Conservation (phyloP, 2,888 invertebrate species). For the Nomada ferruginata region DNA sequence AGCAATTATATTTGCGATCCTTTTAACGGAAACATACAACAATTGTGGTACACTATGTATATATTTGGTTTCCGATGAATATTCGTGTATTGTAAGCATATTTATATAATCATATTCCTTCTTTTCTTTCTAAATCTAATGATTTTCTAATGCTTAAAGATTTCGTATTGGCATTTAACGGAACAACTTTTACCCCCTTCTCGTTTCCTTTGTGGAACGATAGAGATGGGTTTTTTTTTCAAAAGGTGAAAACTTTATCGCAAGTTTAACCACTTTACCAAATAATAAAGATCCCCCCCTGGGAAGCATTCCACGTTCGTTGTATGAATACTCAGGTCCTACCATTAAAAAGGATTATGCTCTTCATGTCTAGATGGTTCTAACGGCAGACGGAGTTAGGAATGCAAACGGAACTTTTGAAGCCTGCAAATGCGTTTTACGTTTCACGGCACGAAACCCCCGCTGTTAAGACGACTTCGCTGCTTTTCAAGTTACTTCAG, state of each 20-base stretch:
- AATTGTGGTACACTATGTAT: too few species aligned
- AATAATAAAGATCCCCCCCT: conserved; percentile 47
- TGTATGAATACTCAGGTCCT: conserved; percentile 59
- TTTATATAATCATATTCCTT: too few species aligned
- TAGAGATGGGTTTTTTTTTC: conserved; percentile 18
- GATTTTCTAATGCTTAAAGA: background rate
- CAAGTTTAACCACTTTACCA: conserved; percentile 15
- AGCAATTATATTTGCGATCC: conserved; percentile 23
- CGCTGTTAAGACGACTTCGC: conserved; percentile 59
- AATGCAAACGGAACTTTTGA: conserved; percentile 63
- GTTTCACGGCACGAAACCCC: conserved; percentile 52
- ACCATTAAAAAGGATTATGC: conserved; percentile 67
- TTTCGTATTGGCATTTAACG: background rate
- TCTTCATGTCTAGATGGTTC: conserved; percentile 40
- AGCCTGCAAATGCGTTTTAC: conserved; percentile 63
- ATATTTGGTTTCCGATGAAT: too few species aligned
- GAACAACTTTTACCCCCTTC: background rate
- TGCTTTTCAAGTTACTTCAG: conserved; percentile 46
- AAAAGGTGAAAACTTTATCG: conserved; percentile 18
- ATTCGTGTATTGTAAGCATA: too few species aligned
- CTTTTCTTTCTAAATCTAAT: background rate
- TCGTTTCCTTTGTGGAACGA: background rate
- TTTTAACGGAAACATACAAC: background rate
- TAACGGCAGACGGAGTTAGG: conserved; percentile 57
- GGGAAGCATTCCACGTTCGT: conserved; percentile 59